These are phyloP conservation scores for Bilobella aurantiaca DNA, from an alignment of 1,140 invertebrate species.

Conservation along the genomic window DNA sequence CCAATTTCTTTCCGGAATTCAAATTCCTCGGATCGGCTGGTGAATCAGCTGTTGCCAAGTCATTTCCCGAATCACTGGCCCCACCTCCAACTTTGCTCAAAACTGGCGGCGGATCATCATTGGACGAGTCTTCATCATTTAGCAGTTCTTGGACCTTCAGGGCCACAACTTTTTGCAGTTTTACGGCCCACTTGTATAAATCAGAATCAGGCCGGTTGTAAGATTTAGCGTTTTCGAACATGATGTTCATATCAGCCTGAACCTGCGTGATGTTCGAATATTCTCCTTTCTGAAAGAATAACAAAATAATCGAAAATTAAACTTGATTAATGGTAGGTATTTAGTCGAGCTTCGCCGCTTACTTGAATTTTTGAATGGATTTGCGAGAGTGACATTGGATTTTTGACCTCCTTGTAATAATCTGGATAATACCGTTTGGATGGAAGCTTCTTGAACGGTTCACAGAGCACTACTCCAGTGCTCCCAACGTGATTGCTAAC, in stretches of 20 bases:
- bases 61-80: background rate
- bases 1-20: background rate
- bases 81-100: background rate
- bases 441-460: slow-evolving; percentile 56
- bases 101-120: background rate
- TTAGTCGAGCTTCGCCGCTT: slow-evolving; percentile 24
- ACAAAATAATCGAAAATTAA: slow-evolving; percentile 9
- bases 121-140: slow-evolving; percentile 53
- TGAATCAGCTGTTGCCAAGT: background rate
- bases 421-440: slow-evolving; percentile 84
- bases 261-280: slow-evolving; percentile 81
- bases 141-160: slow-evolving; percentile 71
- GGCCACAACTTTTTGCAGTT: slow-evolving; percentile 72
- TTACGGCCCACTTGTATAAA: slow-evolving; percentile 72
- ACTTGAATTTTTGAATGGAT: slow-evolving; percentile 83
- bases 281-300: slow-evolving; percentile 51
- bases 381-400: slow-evolving; percentile 86
- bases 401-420: slow-evolving; percentile 94
- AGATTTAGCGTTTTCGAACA: slow-evolving; percentile 95
- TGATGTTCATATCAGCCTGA: slow-evolving; percentile 90
- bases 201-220: slow-evolving; percentile 82
- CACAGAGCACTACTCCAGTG: slow-evolving; percentile 5
- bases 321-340: too few relatives aligned
- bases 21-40: background rate
- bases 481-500: slow-evolving; percentile 59